Evolutionary conservation across 2,797 vertebrate genomes (phyloP), one percentile per base, ranked within the genome.

Genomic region (Myotis myotis): DNA sequence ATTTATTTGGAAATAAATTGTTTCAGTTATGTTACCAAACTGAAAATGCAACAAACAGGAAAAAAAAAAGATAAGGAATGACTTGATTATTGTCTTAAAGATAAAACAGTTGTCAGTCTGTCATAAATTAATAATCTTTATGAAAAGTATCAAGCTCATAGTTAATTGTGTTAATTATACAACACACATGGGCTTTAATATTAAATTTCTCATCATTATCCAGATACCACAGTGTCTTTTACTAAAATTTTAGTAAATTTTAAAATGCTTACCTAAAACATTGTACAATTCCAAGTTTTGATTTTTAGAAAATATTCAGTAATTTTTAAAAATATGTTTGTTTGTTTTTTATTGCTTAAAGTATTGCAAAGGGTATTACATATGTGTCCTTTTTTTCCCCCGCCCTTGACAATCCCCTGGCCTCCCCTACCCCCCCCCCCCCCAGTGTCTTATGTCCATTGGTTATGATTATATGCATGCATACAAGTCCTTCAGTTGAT

Each of bases 61-160:
- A 13, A 51, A 82, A 76, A 83, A 86, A 75, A 47, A 57, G 11
- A 1, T 53, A 86, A 78, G n/a, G n/a, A 23, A 47, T 81, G 33
- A 79, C 44, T 38, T 82, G 60, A 60, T 82, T 70, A 87, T 19
- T 75, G 30, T 83, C 36, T 91, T 62, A 62, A 62, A 62, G 60
- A 62, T 93, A 75, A 72, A 95, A 84, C 4, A 84, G 47, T 5
- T 81, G 47, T 71, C n/a, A 85, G 71, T 51, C 23, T 89, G 20
- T 55, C 36, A 91, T 88, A 89, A 90, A 84, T 78, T 79, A 79
- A 83, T 62, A 66, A 72, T 71, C 80, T 78, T 95, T 95, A 23
- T 25, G 76, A 76, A 83, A 83, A 57, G 68, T 23, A 89, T 74
- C 84, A 91, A 86, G 81, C 25, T 16, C 10, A 66, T 30, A 51